Base-by-base conservation (phyloP, 2,888 invertebrate genomes). In the Xanthia icteritia region DNA sequence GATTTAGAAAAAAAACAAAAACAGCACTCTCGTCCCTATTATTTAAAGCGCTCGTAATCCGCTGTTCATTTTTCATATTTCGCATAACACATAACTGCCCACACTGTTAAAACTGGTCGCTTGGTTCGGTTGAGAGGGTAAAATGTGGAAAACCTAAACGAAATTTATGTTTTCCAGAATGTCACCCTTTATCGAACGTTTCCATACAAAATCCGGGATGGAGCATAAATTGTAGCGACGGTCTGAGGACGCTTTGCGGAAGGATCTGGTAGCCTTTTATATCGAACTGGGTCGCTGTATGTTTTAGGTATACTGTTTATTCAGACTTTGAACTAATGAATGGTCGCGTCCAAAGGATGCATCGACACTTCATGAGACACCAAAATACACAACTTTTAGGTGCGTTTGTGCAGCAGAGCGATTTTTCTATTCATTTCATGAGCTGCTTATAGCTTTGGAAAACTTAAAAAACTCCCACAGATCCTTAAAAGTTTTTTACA, bases 151-250 rank as follows among this genome's bases (percentile, higher is more conserved):
- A 86, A 86, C 79, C 89, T 89, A 89, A 90, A 83, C 85, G 82
- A 82, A 89, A 88, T 91, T 90, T 89, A 89, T 90, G 89, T 90
- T 92, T 90, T 89, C 84, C 86, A 88, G 89, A 86, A 88, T 89
- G 90, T 90, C 86, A 87, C 85, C 88, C 89, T 90, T 89, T 92
- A 92, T 91, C 92, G 89, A 89, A 87, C 89, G 87, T 85, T 87
- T 83, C 88, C 89, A 91, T 91, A 88, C 90, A 88, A 91, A 90
- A 89, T 92, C 90, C 79, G 91, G 91, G 91, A 89, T 84, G 79
- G 84, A 82, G 84, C 90, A 92, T 93, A 93, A 93, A 93, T 93
- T 91, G 88, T 91, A 88, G 91, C 90, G 89, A 83, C 84, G 87
- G 90, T 86, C 88, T 74, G 83, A 88, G 89, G 89, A 90, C 89